phyloP scores from a whole-genome alignment of 1,140 invertebrate genomes.

The Leptopilina clavipes region DNA sequence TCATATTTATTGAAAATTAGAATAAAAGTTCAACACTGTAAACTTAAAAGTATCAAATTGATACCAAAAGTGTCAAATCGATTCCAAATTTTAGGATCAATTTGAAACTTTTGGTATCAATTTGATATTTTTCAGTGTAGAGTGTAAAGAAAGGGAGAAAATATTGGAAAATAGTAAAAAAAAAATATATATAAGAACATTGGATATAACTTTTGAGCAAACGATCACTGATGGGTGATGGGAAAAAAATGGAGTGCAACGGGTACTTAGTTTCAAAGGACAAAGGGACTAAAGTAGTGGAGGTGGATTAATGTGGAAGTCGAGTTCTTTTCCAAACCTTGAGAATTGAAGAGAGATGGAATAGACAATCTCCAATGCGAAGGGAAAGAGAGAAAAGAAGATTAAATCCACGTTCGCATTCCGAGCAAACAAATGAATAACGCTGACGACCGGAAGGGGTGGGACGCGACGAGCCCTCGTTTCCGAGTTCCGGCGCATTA shows the following conservation, averaged over 20 bases:
- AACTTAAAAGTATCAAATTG: no score
- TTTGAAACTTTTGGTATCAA: no score
- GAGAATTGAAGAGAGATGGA: slow-evolving; percentile 32
- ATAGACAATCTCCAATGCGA: neutral
- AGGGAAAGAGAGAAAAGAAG: slow-evolving; percentile 13
- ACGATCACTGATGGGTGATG: neutral
- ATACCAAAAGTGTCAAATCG: no score
- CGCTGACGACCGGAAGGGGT: slow-evolving; percentile 52
- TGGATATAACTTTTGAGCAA: slow-evolving; percentile 10
- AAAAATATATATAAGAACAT: neutral
- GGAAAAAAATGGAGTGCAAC: neutral
- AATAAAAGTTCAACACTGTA: no score
- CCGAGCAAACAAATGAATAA: slow-evolving; percentile 45
- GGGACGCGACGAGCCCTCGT: slow-evolving; percentile 57
- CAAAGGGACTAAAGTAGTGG: neutral
- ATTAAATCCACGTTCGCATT: slow-evolving; percentile 46
- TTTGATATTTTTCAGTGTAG: no score
- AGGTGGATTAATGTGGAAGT: slow-evolving; percentile 35
- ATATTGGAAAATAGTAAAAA: neutral
- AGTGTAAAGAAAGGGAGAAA: no score
- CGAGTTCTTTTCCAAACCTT: slow-evolving; percentile 28
- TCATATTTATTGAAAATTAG: no score
- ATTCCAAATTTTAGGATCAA: no score
- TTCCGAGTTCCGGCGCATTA: slow-evolving; percentile 66
- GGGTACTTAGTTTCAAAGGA: slow-evolving; percentile 2